Evolutionary conservation across 2,888 invertebrate species (phyloP), one percentile per base, ranked within the genome.

Genomic region (Drosophila fulvimacula): DNA sequence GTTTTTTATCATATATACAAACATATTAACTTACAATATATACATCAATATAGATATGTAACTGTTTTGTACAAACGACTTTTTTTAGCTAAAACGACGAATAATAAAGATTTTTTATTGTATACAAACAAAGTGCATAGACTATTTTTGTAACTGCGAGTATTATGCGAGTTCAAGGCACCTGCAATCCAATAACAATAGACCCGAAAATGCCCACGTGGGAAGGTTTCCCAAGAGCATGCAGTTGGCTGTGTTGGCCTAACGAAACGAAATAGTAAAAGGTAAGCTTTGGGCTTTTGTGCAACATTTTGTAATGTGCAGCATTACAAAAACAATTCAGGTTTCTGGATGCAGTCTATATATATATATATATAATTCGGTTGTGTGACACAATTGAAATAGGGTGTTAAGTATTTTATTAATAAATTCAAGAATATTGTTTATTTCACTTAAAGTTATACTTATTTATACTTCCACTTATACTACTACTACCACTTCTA

Each of bases 31-130:
- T 56, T 65, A 56, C 53, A 68, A 51, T 61, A 59, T 61, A 49
- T 57, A 79, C 32, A 74, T 21, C 49, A 27, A 58, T 48, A 56
- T 27, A 60, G 42, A 49, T 72, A 51, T 71, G 65, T 81, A 86
- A 68, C 69, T 51, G 69, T 77, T 78, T 78, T 83, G 87, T 82
- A 85, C 86, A 88, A 79, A 88, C 65, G 73, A 83, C 71, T 81
- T 79, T 77, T 77, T 77, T 79, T 79, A 83, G 68, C 81, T 82
- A 83, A 86, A 83, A 57, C 60, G 64, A 81, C 53, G 59, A 81
- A 76, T 68, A 83, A 87, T 82, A 88, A 85, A 88, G 62, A 61
- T 67, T 79, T 82, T 84, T 82, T 80, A 82, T 73, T 88, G 76
- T 83, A 82, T 79, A 88, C 80, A 82, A 75, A 66, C 19, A 17